A percentile compares a stretch with the other conserved stretches of the same genome.
phyloP scores from a whole-genome alignment of 2,113 vertebrate genomes.

The Octodon degus region DNA sequence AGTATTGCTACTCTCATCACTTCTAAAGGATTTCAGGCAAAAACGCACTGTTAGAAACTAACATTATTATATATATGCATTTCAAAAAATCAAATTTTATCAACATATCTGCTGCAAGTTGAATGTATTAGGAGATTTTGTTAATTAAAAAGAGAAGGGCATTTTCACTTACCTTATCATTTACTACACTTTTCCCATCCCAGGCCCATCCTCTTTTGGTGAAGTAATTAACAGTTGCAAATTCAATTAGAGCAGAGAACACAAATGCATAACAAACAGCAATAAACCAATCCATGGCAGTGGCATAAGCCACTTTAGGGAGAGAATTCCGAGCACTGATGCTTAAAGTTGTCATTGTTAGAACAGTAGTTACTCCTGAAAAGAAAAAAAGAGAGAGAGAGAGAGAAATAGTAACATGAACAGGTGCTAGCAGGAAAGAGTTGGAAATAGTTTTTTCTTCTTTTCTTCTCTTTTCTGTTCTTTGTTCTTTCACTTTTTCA shows the following conservation, averaged over 20 bases:
- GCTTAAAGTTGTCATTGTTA: slow-evolving; percentile 98
- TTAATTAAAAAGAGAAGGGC: neutral
- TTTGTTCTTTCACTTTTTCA: neutral
- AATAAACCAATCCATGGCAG: slow-evolving; percentile 99
- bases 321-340: slow-evolving; percentile 98
- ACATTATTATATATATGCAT: neutral
- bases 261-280: slow-evolving; percentile 99
- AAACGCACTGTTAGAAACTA: neutral
- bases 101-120: neutral
- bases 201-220: slow-evolving; percentile 99
- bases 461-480: neutral
- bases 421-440: neutral
- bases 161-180: slow-evolving; percentile 94
- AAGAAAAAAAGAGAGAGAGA: slow-evolving; percentile 7
- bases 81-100: neutral
- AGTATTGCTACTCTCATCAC: neutral
- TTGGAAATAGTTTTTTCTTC: neutral
- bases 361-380: slow-evolving; percentile 97
- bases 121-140: neutral
- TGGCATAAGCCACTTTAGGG: slow-evolving; percentile 98
- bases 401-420: neutral
- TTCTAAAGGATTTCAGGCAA: slow-evolving; percentile 60
- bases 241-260: slow-evolving; percentile 98
- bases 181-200: slow-evolving; percentile 98
- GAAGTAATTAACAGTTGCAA: slow-evolving; percentile 99